phyloP scores from a whole-genome alignment of 2,797 vertebrate species.

The Oreochromis grahami region DNA sequence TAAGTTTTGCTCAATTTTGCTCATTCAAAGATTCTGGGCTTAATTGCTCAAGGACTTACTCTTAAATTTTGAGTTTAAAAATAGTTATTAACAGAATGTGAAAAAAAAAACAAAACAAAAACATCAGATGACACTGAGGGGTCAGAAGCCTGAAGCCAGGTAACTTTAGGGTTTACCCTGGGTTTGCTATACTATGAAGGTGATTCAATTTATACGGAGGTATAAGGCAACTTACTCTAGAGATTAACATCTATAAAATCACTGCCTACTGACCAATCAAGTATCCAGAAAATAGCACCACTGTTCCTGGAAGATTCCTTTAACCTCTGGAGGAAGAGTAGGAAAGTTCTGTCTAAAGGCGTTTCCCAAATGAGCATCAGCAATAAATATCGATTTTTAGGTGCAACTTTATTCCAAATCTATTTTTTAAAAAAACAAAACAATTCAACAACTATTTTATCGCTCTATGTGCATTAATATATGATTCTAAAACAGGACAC shows the following conservation, averaged over 20 bases:
- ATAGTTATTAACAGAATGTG: background rate
- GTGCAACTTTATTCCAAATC: background rate
- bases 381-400: background rate
- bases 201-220: background rate
- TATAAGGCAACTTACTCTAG: background rate
- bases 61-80: background rate
- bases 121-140: background rate
- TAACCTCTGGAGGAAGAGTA: background rate
- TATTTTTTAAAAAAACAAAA: background rate
- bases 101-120: background rate
- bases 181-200: background rate
- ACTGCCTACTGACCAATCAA: background rate
- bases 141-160: background rate
- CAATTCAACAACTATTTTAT: background rate
- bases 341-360: background rate
- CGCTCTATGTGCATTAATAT: background rate
- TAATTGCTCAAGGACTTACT: background rate
- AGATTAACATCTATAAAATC: background rate
- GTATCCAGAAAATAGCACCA: background rate
- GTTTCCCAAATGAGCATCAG: fast-evolving
- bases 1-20: background rate
- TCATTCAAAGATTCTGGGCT: background rate
- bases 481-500: background rate
- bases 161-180: background rate
- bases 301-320: background rate